Conservation (phyloP, 1,140 invertebrate genomes). For the Lasioglossum baleicum region DNA sequence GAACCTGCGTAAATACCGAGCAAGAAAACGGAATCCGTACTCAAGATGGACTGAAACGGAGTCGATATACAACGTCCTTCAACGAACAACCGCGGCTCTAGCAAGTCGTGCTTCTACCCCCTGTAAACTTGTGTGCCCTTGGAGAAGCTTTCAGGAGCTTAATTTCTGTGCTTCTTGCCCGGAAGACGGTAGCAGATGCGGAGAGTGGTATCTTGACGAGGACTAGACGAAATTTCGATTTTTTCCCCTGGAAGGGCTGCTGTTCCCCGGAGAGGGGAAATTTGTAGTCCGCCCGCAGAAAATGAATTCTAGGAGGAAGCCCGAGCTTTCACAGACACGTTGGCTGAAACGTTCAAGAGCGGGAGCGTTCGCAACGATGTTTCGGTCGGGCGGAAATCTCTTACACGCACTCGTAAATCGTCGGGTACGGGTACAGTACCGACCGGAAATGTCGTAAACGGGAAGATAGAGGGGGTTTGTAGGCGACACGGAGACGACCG, state of each 20-base stretch:
- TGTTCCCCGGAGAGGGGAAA: too few species aligned
- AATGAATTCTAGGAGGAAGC: too few species aligned
- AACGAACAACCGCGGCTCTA: not conserved
- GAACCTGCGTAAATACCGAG: not conserved
- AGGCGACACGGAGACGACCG: not conserved
- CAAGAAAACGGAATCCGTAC: constrained; percentile 5
- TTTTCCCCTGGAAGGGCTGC: too few species aligned
- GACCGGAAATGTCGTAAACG: not conserved
- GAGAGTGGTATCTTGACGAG: too few species aligned
- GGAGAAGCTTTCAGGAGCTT: not conserved
- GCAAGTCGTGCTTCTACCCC: not conserved
- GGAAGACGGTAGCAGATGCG: too few species aligned
- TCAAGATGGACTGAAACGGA: not conserved
- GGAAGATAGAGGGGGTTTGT: not conserved
- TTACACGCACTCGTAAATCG: constrained; percentile 30
- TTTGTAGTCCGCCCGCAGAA: too few species aligned
- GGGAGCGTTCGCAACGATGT: not conserved
- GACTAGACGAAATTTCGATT: too few species aligned
- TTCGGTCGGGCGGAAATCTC: not conserved
- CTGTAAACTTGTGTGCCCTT: not conserved
- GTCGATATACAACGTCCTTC: not conserved
- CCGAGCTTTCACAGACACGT: too few species aligned
- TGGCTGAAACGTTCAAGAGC: too few species aligned
- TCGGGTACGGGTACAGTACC: not conserved
- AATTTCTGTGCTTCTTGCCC: too few species aligned